Evolutionary conservation across 2,888 invertebrate genomes (phyloP), one percentile per base, ranked within the genome.

Genomic region (Cephus pulcher): DNA sequence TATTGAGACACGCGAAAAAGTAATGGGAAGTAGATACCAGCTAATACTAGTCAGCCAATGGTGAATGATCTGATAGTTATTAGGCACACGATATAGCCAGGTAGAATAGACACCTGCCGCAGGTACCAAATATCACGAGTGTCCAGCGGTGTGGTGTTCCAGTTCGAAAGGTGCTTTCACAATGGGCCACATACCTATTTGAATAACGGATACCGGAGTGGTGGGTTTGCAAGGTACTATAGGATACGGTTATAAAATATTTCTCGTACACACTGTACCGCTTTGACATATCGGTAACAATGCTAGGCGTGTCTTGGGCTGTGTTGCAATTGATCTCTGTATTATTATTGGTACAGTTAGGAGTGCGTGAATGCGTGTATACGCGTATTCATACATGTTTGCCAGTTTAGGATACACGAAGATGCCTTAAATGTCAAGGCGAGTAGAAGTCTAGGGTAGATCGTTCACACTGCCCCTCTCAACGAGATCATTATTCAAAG

Each of bases 251-350:
- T 78, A 34, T 40, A 73, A 78, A 69, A 70, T 70, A 33, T 75
- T 34, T 34, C 71, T 75, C 34, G 75, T 75, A 75, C 76, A 75
- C 78, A 76, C 73, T 78, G 78, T 78, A 70, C 78, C 75, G 78
- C 37, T 34, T 74, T 86, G 87, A 86, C 88, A 88, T 87, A 88
- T 88, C 86, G 84, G 84, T 88, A 90, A 91, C 91, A 91, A 91
- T 91, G 88, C 90, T 85, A 90, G 91, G 91, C 89, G 91, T 90
- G 91, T 86, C 90, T 79, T 81, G 78, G 79, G 74, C 56, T 75
- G 84, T 90, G 89, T 89, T 82, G 89, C 89, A 90, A 90, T 82
- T 81, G 83, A 82, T 84, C 56, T 56, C 56, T 56, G 56, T 56
- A 56, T 56, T 56, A 56, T 56, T 23, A 56, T 56, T 23, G 56